Base-by-base conservation (phyloP, 2,797 vertebrate species). In the Okamejei kenojei region DNA sequence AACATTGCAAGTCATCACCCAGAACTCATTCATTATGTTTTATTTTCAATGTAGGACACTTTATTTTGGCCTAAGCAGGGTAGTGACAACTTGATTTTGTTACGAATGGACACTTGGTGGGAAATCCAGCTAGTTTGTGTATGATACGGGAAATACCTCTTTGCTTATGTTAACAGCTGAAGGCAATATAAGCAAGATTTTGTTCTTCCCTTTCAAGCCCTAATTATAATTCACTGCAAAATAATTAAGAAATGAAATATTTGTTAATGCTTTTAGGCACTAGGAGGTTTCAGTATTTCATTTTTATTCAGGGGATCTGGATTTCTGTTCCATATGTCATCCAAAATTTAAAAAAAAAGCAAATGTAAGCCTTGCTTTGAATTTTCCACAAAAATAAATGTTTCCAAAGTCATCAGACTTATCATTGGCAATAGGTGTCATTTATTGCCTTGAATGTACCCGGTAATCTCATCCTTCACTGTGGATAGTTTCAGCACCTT, bases 401-500 rank as follows among this genome's bases (percentile, higher is more conserved):
- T 26, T 91, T 91, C 68, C 63, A 54, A 74, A 45, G 68, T 71
- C 90, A 71, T 74, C 54, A 68, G 90, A 38, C 90, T 73, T 74
- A 45, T 23, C 90, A 91, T 19, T 13, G 68, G 68, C 8, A 73
- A 35, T 74, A 74, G 90, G 71, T 71, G 35, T 68, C 90, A 15
- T 38, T 91, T 73, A 91, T 91, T 91, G 71, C 68, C 38, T 68
- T 91, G 29, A 68, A 91, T 68, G 54, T 91, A 91, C 26, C 68
- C 68, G 71, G 90, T 91, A 74, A 91, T 91, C 68, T 74, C 90
- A 91, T 91, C 35, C 90, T 74, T 91, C 68, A 74, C 74, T 73
- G 74, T 38, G 35, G 35, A 91, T 38, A 35, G 90, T 91, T 73
- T 71, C 65, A 11, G 21, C 90, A 91, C 68, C 90, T 91, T 91